Conservation (phyloP, 2,797 vertebrate genomes). For the Sandelia bainsii region DNA sequence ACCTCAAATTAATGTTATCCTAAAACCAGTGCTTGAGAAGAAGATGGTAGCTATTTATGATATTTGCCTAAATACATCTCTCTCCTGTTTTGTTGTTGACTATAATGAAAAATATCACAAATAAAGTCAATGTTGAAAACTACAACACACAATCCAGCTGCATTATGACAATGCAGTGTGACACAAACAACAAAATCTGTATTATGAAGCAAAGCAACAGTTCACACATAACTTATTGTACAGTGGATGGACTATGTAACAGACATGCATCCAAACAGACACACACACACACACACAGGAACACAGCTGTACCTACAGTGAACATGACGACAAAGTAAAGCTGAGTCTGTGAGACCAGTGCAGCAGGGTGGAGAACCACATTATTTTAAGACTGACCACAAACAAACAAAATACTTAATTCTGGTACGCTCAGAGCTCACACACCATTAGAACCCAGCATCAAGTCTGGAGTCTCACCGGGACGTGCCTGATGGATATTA, state of each 20-base stretch:
- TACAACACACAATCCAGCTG: slow-evolving; percentile 1
- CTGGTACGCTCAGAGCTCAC: slow-evolving; percentile 17
- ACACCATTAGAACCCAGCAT: slow-evolving; percentile 37
- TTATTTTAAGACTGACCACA: slow-evolving; percentile 50
- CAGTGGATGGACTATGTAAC: slow-evolving; percentile 1
- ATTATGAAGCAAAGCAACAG: slow-evolving; percentile 23
- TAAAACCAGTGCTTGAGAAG: too few species aligned
- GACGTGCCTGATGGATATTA: slow-evolving; percentile 65
- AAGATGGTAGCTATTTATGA: neutral
- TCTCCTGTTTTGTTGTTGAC: neutral
- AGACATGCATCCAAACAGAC: slow-evolving; percentile 1
- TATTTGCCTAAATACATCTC: neutral
- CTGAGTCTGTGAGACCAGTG: slow-evolving; percentile 72
- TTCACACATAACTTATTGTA: slow-evolving; percentile 27
- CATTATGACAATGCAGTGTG: neutral
- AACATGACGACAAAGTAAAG: slow-evolving; percentile 90
- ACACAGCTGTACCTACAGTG: slow-evolving; percentile 85
- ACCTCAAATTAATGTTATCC: too few species aligned
- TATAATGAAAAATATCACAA: neutral
- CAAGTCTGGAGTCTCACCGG: slow-evolving; percentile 44
- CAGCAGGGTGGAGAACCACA: slow-evolving; percentile 23
- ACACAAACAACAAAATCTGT: neutral
- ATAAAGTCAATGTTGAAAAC: neutral
- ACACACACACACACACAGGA: slow-evolving; percentile 25
- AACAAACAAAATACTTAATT: slow-evolving; percentile 35